These are phyloP conservation scores for Drosophila ercepeae DNA, from an alignment of 1,140 invertebrate species.

Conservation along the genomic window DNA sequence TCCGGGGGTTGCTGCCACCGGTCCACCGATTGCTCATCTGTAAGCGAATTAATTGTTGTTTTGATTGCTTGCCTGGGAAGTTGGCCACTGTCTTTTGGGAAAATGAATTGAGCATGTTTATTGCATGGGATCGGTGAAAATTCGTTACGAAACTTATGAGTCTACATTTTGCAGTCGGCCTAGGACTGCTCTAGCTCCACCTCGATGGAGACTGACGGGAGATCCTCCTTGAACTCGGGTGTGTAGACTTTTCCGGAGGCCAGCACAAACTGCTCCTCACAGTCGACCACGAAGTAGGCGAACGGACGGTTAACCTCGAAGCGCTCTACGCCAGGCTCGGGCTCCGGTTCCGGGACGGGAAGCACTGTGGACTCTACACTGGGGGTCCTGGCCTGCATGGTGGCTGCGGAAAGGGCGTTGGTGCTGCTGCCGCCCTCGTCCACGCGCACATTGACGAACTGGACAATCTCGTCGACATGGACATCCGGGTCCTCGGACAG, in stretches of 20 bases:
- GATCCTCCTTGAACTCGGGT: constrained; percentile 73
- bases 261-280: constrained; percentile 86
- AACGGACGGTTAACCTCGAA: constrained; percentile 88
- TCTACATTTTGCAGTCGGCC: constrained; percentile 32
- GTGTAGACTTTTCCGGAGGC: constrained; percentile 87
- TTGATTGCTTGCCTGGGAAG: constrained; percentile 75
- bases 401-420: constrained; percentile 62
- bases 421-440: constrained; percentile 84
- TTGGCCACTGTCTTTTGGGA: constrained; percentile 19
- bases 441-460: constrained; percentile 86
- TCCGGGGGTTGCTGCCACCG: constrained; percentile 52
- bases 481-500: constrained; percentile 85
- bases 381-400: constrained; percentile 51
- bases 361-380: constrained; percentile 23
- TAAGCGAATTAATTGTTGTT: constrained; percentile 79
- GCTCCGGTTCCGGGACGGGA: constrained; percentile 58
- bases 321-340: constrained; percentile 68
- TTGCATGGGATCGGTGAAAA: constrained; percentile 70
- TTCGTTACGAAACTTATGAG: constrained; percentile 67
- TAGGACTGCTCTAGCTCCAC: constrained; percentile 73
- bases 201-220: constrained; percentile 62
- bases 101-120: constrained; percentile 56
- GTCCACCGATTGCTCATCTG: constrained; percentile 21
- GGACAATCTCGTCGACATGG: constrained; percentile 86
- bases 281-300: constrained; percentile 88